Percentiles rank a stretch among this genome's conserved stretches.
Evolutionary conservation across 35 echinoderm and acorn worm genomes (phyloP).

Genomic region (Ptychodera flava): DNA sequence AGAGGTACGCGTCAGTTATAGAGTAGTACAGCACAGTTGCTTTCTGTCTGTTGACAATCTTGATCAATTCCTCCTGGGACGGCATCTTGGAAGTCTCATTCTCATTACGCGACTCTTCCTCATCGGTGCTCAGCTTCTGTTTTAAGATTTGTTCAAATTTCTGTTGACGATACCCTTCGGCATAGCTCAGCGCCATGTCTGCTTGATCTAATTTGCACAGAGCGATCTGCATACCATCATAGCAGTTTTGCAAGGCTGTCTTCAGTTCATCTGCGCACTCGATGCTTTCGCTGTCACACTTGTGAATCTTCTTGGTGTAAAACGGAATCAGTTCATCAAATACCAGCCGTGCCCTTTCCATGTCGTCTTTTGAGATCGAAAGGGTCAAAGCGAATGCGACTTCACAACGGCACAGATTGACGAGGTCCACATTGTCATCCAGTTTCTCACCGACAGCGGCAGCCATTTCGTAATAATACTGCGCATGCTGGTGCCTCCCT

Average conservation of each 20-base stretch:
- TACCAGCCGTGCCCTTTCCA: constrained; percentile 50
- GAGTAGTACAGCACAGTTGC: constrained; percentile 47
- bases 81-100: not conserved
- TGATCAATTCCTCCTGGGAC: constrained; percentile 29
- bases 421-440: constrained; percentile 20
- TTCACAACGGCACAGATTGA: constrained; percentile 28
- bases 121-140: not conserved
- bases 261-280: constrained; percentile 16
- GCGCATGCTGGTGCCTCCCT: constrained; percentile 42
- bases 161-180: constrained; percentile 23
- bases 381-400: constrained; percentile 47
- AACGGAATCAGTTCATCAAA: not conserved
- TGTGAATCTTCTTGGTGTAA: not conserved
- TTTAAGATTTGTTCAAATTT: constrained; percentile 25
- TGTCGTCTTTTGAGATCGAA: constrained; percentile 34
- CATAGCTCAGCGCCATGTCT: constrained; percentile 44
- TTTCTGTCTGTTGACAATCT: constrained; percentile 37
- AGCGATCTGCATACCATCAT: constrained; percentile 33
- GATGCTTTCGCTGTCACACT: constrained; percentile 37
- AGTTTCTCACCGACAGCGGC: constrained; percentile 49
- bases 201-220: constrained; percentile 35
- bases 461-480: constrained; percentile 72
- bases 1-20: constrained; percentile 30
- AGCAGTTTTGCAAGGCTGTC: constrained; percentile 23
- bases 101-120: not conserved